A percentile compares a stretch with the other conserved stretches of the same genome.
phyloP scores from a whole-genome alignment of 2,113 vertebrate species.

The Misgurnus anguillicaudatus region DNA sequence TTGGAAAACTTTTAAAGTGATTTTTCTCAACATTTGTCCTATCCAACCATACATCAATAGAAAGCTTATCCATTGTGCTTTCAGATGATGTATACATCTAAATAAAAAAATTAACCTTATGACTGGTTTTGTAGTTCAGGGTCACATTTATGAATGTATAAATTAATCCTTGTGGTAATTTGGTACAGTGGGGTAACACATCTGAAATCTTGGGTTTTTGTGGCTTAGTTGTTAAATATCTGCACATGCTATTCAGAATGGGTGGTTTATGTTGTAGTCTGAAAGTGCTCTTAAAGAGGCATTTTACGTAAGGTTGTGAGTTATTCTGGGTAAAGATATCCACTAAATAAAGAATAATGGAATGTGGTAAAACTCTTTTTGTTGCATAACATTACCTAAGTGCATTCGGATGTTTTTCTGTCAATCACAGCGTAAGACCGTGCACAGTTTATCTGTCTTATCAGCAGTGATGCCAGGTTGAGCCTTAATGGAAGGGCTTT shows the following conservation, averaged over 20 bases:
- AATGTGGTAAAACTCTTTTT: not conserved
- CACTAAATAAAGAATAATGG: slow-evolving; percentile 7
- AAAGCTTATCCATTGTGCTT: too few species aligned
- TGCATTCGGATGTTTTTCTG: slow-evolving; percentile 1
- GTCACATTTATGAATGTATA: not conserved
- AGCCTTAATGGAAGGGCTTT: not conserved
- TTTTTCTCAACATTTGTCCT: too few species aligned
- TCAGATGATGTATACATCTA: too few species aligned
- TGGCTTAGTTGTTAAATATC: not conserved
- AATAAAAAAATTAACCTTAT: too few species aligned
- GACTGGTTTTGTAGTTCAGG: too few species aligned
- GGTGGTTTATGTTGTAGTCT: not conserved
- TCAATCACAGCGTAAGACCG: not conserved
- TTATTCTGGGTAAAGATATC: not conserved
- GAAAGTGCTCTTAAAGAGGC: too few species aligned
- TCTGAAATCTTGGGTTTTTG: not conserved
- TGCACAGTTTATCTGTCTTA: not conserved
- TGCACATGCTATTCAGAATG: not conserved
- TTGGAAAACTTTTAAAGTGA: too few species aligned
- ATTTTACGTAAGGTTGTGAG: not conserved
- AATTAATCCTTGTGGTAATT: not conserved
- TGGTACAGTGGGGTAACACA: not conserved
- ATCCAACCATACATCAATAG: too few species aligned
- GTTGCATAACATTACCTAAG: not conserved
- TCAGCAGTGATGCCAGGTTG: not conserved